Conservation (phyloP, 2,113 vertebrate genomes). For the Lophotis ruficrista region DNA sequence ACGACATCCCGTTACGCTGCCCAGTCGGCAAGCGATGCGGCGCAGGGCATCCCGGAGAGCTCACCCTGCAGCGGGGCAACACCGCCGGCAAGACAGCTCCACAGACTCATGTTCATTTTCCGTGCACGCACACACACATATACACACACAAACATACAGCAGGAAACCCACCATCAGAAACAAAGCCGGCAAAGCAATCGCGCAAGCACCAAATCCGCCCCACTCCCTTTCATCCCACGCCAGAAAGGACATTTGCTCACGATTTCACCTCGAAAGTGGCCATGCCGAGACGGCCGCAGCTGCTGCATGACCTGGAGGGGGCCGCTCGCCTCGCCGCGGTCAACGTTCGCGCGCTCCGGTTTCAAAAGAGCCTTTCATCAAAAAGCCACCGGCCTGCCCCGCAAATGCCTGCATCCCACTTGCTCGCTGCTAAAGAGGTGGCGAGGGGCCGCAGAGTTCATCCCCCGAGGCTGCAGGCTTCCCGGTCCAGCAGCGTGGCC, state of each 20-base stretch:
- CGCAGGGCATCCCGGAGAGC: not conserved
- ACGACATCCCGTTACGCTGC: not conserved
- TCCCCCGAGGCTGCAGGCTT: fast-evolving
- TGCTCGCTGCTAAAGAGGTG: not conserved
- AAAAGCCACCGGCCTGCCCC: not conserved
- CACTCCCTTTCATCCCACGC: not conserved
- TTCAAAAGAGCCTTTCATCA: not conserved
- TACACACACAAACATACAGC: not conserved
- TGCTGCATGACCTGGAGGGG: not conserved
- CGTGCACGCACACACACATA: fast-evolving
- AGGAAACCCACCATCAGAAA: not conserved
- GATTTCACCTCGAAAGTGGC: not conserved
- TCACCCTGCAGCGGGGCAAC: not conserved
- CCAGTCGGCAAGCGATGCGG: not conserved
- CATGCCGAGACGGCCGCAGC: fast-evolving
- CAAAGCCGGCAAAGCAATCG: not conserved
- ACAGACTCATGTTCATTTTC: not conserved
- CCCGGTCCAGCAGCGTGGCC: not conserved
- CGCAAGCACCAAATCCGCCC: not conserved
- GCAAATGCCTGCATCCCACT: not conserved
- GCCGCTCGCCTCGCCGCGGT: fast-evolving
- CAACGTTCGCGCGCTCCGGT: not conserved
- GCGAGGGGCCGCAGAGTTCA: not conserved
- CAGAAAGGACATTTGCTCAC: not conserved
- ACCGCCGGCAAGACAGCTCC: fast-evolving